Evolutionary conservation across 2,888 invertebrate genomes (phyloP).

Genomic region (Callinectes sapidus): DNA sequence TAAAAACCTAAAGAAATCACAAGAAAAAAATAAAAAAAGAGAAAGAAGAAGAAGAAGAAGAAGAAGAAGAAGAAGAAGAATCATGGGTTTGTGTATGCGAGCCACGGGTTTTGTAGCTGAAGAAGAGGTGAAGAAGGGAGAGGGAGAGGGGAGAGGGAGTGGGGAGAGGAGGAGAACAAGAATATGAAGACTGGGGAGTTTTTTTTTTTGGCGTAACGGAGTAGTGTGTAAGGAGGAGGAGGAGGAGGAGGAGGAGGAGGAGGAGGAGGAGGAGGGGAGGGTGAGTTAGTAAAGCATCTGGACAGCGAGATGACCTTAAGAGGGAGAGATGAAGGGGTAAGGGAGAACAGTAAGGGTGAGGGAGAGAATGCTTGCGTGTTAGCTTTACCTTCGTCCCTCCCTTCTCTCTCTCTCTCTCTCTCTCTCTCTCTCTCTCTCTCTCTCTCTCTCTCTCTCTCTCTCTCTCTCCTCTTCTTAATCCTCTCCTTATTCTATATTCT

Average conservation of each 20-base stretch:
- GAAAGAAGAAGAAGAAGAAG: background rate
- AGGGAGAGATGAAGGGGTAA: background rate
- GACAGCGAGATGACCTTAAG: background rate
- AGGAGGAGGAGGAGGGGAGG: slow-evolving; percentile 12
- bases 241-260: background rate
- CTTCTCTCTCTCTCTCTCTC: background rate
- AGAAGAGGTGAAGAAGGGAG: background rate
- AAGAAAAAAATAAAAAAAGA: background rate
- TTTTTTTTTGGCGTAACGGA: slow-evolving; percentile 3
- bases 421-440: background rate
- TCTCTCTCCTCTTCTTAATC: background rate
- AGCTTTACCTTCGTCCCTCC: background rate
- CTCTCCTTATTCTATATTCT: background rate
- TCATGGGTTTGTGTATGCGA: background rate
- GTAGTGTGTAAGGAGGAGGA: background rate
- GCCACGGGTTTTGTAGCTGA: background rate
- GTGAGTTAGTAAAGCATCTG: slow-evolving; percentile 9
- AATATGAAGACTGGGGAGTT: background rate
- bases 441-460: background rate
- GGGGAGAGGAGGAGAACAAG: background rate
- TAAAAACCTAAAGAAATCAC: background rate
- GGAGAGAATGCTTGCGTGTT: background rate
- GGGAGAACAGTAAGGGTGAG: background rate
- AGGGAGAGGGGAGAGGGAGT: background rate
- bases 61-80: background rate